These are phyloP conservation scores for Ornithoptera priamus DNA, from an alignment of 2,888 invertebrate species.

Conservation along the genomic window DNA sequence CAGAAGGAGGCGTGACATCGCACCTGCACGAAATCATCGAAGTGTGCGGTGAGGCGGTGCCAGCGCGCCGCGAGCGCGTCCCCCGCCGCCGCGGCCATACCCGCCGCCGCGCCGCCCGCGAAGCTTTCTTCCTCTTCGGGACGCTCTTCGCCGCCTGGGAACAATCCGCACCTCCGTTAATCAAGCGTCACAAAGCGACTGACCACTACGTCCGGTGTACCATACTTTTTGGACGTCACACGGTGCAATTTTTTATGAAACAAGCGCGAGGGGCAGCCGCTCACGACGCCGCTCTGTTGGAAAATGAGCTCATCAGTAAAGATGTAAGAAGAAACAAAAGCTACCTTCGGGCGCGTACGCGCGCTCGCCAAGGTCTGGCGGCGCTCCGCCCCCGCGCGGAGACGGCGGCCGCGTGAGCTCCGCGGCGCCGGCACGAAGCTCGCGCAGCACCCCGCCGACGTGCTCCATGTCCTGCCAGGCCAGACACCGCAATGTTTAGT, in stretches of 20 bases:
- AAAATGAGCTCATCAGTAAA: too few relatives aligned
- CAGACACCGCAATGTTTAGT: conserved; percentile 62
- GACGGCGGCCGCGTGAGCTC: conserved; percentile 30
- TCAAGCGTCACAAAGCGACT: too few relatives aligned
- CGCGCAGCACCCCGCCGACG: conserved; percentile 80
- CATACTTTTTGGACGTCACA: too few relatives aligned
- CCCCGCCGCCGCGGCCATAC: conserved; percentile 39
- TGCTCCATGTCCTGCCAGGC: conserved; percentile 84
- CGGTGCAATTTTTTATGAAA: too few relatives aligned
- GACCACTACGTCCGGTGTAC: too few relatives aligned
- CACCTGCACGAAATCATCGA: conserved; percentile 89
- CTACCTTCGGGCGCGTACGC: not conserved
- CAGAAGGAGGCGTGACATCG: too few relatives aligned
- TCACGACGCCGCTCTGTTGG: too few relatives aligned
- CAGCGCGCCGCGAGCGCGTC: conserved; percentile 84
- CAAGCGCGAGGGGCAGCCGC: too few relatives aligned
- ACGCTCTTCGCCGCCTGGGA: conserved; percentile 8
- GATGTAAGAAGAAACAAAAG: too few relatives aligned
- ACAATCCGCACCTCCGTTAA: too few relatives aligned
- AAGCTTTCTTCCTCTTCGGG: conserved; percentile 58
- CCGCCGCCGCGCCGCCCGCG: conserved; percentile 40
- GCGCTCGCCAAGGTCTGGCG: conserved; percentile 36
- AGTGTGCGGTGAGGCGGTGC: conserved; percentile 89
- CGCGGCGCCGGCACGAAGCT: conserved; percentile 65
- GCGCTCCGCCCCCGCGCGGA: conserved; percentile 30